These are phyloP conservation scores for Trachemys scripta DNA, from an alignment of 2,113 vertebrate genomes.

Conservation along the genomic window DNA sequence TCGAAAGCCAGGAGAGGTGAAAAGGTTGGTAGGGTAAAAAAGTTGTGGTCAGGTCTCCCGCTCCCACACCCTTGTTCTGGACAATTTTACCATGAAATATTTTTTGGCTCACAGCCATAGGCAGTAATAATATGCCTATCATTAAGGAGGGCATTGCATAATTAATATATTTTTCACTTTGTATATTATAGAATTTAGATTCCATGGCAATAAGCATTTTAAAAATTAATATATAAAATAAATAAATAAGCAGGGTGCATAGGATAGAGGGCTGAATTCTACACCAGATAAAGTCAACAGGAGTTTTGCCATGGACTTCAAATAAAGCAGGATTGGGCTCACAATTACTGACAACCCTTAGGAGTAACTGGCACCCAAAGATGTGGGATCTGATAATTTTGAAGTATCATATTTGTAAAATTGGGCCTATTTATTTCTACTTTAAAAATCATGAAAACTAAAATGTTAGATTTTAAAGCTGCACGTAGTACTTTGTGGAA, in stretches of 20 bases:
- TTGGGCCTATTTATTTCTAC: rapidly evolving
- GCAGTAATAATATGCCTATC: background rate
- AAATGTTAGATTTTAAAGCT: rapidly evolving
- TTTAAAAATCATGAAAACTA: background rate
- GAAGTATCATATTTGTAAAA: background rate
- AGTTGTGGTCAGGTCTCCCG: background rate
- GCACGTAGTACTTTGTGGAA: rapidly evolving
- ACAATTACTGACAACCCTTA: background rate
- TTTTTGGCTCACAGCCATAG: background rate
- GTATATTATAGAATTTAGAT: background rate
- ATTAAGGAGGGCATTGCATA: background rate
- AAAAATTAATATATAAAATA: background rate
- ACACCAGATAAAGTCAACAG: background rate
- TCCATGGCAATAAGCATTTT: background rate
- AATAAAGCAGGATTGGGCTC: background rate
- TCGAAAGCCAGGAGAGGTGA: background rate
- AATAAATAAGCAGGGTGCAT: background rate
- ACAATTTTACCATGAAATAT: no score
- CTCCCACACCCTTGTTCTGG: background rate
- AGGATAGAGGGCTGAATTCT: background rate
- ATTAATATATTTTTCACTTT: background rate
- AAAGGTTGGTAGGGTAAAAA: background rate
- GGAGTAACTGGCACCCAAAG: background rate
- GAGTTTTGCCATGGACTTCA: background rate
- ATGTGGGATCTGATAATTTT: background rate